These are phyloP conservation scores for Anguilla marmorata DNA, from an alignment of 2,797 vertebrate genomes.

Conservation along the genomic window DNA sequence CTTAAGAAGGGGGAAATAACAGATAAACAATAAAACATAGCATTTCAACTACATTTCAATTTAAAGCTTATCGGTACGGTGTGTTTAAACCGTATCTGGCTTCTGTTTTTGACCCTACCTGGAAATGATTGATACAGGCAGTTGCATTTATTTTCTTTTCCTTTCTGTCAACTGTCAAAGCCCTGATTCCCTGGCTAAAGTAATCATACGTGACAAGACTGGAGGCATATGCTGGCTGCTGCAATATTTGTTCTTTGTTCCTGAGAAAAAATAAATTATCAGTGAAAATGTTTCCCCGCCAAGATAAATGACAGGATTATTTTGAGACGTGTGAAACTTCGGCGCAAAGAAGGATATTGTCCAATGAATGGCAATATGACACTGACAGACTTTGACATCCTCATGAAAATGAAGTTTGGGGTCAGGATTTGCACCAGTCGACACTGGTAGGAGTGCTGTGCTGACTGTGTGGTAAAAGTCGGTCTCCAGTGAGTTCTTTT, in stretches of 20 bases:
- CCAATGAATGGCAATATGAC: not conserved
- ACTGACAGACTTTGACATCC: not conserved
- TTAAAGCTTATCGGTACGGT: not conserved
- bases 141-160: not conserved
- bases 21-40: not conserved
- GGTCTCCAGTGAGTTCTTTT: not conserved
- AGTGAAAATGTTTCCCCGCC: not conserved
- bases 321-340: not conserved
- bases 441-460: not conserved
- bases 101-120: not conserved
- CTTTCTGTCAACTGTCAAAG: not conserved
- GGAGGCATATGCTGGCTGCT: slow-evolving; percentile 1
- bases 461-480: not conserved
- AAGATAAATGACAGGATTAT: slow-evolving; percentile 2
- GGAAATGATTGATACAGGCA: not conserved
- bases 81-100: not conserved
- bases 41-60: not conserved
- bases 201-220: slow-evolving; percentile 9
- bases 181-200: not conserved
- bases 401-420: not conserved
- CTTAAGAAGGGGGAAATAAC: not conserved
- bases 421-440: not conserved
- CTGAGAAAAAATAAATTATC: not conserved
- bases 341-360: not conserved
- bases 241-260: slow-evolving; percentile 17